Evolutionary conservation across 2,888 invertebrate genomes (phyloP).

Genomic region (Drosophila lutescens): DNA sequence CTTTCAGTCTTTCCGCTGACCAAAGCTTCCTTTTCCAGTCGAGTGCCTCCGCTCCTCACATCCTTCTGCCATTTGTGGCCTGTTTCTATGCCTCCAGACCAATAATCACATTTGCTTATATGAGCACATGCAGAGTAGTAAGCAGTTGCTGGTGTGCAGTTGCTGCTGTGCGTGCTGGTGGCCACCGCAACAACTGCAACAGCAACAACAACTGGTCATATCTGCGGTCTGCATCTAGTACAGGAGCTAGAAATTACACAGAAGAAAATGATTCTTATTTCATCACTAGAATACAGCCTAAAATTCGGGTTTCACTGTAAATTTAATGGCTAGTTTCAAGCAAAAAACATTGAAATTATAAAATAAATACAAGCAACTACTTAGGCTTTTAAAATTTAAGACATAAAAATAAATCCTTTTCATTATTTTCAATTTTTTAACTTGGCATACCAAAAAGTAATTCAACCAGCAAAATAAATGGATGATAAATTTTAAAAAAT

Average conservation of each 20-base stretch:
- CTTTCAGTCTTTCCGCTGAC: constrained; percentile 30
- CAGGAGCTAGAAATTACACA: constrained; percentile 34
- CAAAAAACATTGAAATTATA: no score
- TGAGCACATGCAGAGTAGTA: constrained; percentile 41
- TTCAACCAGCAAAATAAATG: no score
- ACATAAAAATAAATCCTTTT: no score
- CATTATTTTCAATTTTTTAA: no score
- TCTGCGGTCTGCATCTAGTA: constrained; percentile 44
- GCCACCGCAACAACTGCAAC: constrained; percentile 45
- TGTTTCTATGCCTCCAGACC: constrained; percentile 16
- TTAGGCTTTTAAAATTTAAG: no score
- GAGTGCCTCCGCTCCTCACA: background rate
- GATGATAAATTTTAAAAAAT: no score
- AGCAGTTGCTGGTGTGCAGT: constrained; percentile 10
- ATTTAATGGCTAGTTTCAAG: no score
- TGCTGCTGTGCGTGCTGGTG: constrained; percentile 55
- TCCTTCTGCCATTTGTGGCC: constrained; percentile 14
- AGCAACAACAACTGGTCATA: constrained; percentile 33
- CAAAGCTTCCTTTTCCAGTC: constrained; percentile 27
- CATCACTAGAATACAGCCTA: no score
- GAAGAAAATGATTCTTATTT: background rate
- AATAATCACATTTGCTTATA: constrained; percentile 53
- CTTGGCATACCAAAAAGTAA: no score
- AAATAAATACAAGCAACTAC: no score
- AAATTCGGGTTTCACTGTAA: no score